phyloP scores from a whole-genome alignment of 2,888 invertebrate species.

The Ophioninae sp. region DNA sequence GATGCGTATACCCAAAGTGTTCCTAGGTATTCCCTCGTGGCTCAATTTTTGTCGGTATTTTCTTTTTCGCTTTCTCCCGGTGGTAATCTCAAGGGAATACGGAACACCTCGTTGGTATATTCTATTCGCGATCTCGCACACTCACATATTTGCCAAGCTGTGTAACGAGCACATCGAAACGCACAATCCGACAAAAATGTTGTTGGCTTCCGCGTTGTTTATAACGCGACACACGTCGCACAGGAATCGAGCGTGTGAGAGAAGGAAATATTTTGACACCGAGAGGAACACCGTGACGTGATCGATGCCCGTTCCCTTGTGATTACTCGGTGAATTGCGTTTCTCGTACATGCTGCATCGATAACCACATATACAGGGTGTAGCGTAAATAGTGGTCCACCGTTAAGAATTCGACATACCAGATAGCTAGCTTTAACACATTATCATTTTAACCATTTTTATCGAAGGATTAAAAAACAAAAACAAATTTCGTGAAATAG shows the following conservation, averaged over 20 bases:
- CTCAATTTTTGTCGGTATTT: constrained; percentile 33
- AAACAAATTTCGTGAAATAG: too few relatives aligned
- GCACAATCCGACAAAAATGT: constrained; percentile 54
- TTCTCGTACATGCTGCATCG: constrained; percentile 66
- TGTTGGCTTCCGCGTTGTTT: constrained; percentile 52
- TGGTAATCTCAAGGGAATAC: constrained; percentile 43
- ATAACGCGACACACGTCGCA: constrained; percentile 26
- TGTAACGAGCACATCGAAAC: constrained; percentile 51
- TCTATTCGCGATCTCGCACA: constrained; percentile 30
- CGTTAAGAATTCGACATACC: too few relatives aligned
- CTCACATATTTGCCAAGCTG: constrained; percentile 16
- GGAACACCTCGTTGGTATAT: constrained; percentile 45
- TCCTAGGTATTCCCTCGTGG: constrained; percentile 32
- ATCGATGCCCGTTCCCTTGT: constrained; percentile 78
- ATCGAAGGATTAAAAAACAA: too few relatives aligned
- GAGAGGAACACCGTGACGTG: constrained; percentile 72
- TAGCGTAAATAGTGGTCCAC: too few relatives aligned
- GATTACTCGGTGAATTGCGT: constrained; percentile 78
- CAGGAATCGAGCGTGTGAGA: constrained; percentile 55
- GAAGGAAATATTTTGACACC: constrained; percentile 78
- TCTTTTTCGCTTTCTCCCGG: constrained; percentile 20
- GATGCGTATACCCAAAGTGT: constrained; percentile 18
- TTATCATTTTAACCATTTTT: too few relatives aligned
- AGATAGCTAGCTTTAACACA: too few relatives aligned
- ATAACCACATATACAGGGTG: constrained; percentile 2